Conservation (phyloP, 2,888 invertebrate species). For the Ophonus ardosiacus region DNA sequence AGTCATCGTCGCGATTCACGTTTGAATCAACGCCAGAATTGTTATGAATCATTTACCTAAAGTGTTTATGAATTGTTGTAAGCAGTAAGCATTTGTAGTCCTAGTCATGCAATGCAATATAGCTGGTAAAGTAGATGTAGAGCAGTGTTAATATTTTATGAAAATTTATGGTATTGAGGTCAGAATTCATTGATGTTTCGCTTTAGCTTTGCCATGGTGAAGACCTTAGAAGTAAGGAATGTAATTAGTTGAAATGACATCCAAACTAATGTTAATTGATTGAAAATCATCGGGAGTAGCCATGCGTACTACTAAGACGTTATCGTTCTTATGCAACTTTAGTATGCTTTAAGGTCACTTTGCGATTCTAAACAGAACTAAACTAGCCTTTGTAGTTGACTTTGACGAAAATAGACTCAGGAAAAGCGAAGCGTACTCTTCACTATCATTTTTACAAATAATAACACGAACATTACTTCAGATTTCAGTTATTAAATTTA, state of each 20-base stretch:
- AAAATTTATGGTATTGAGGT: constrained; percentile 31
- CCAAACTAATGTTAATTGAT: constrained; percentile 28
- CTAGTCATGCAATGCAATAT: not conserved
- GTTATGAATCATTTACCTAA: constrained; percentile 15
- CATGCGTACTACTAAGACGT: constrained; percentile 27
- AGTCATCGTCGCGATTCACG: not conserved
- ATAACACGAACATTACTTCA: not conserved
- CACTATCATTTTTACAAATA: not conserved
- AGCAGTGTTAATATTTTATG: constrained; percentile 15
- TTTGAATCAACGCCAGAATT: constrained; percentile 22
- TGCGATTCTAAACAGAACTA: constrained; percentile 3
- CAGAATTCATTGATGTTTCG: constrained; percentile 25
- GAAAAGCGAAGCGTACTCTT: not conserved
- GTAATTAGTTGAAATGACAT: constrained; percentile 28
- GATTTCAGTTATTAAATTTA: not conserved
- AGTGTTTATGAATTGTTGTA: constrained; percentile 16
- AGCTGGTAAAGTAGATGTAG: not conserved
- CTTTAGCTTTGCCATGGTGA: constrained; percentile 14
- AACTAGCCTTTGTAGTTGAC: not conserved
- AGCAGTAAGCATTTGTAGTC: not conserved
- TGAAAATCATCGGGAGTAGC: constrained; percentile 39
- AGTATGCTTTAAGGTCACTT: not conserved
- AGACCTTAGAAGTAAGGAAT: constrained; percentile 19
- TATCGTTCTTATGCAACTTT: constrained; percentile 26
- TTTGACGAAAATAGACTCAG: not conserved